Evolutionary conservation across 1,140 invertebrate genomes (phyloP).

Genomic region (Dinoponera quadriceps): DNA sequence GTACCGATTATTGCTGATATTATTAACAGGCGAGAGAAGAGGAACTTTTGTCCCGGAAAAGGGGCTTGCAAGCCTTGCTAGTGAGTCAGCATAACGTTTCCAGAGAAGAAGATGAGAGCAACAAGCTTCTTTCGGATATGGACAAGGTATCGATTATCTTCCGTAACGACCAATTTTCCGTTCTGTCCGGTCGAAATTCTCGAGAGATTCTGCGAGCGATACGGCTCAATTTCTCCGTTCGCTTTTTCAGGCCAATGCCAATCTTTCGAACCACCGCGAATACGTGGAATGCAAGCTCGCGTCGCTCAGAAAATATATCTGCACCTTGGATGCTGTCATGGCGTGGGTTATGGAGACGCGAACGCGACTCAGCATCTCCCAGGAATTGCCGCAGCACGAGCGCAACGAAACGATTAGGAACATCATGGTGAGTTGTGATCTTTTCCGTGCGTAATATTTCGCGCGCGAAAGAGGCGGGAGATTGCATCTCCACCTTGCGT

Average conservation of each 20-base stretch:
- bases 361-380: constrained; percentile 84
- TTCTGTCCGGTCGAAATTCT: constrained; percentile 19
- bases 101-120: constrained; percentile 82
- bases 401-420: constrained; percentile 86
- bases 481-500: constrained; percentile 44
- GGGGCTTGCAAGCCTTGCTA: constrained; percentile 87
- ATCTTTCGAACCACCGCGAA: constrained; percentile 86
- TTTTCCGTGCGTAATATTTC: neutral
- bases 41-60: constrained; percentile 87
- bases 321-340: constrained; percentile 87
- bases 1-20: constrained; percentile 24
- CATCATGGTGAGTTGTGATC: constrained; percentile 86
- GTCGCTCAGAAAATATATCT: constrained; percentile 87
- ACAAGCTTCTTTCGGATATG: constrained; percentile 84
- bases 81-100: constrained; percentile 82
- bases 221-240: constrained; percentile 28
- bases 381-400: constrained; percentile 85
- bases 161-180: constrained; percentile 32
- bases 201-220: neutral
- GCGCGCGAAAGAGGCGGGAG: neutral
- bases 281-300: constrained; percentile 87
- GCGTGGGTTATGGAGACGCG: constrained; percentile 87
- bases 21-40: constrained; percentile 89
- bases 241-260: constrained; percentile 81
- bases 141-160: constrained; percentile 85